These are phyloP conservation scores for Rhagoletis pomonella DNA, from an alignment of 1,140 invertebrate species.

Conservation along the genomic window DNA sequence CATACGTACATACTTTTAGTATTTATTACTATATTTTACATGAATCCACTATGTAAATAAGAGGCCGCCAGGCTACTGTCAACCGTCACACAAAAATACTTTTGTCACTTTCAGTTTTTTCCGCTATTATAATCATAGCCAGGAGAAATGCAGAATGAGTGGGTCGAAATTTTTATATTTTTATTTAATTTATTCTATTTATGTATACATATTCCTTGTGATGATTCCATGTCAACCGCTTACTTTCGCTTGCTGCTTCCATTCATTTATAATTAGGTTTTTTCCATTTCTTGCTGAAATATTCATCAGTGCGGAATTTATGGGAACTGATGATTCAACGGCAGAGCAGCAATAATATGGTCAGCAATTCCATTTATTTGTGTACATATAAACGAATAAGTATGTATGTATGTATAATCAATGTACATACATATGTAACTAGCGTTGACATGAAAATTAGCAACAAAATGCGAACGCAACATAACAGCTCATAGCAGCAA, in stretches of 20 bases:
- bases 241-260: background rate
- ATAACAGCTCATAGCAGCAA: background rate
- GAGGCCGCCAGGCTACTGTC: too few species aligned
- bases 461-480: background rate
- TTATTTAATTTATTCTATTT: too few species aligned
- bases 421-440: background rate
- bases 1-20: too few species aligned
- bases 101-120: too few species aligned
- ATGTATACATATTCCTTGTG: too few species aligned
- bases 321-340: conserved; percentile 20
- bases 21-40: too few species aligned
- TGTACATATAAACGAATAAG: background rate
- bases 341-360: background rate
- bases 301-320: background rate
- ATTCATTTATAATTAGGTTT: background rate
- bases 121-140: too few species aligned
- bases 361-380: background rate
- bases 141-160: too few species aligned
- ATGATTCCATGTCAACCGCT: too few species aligned
- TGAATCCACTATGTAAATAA: too few species aligned
- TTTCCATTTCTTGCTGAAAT: background rate
- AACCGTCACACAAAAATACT: too few species aligned
- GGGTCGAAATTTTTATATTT: too few species aligned
- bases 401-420: background rate
- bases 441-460: conserved; percentile 21